phyloP scores from a whole-genome alignment of 2,113 vertebrate species.

The Campylomormyrus numenius region DNA sequence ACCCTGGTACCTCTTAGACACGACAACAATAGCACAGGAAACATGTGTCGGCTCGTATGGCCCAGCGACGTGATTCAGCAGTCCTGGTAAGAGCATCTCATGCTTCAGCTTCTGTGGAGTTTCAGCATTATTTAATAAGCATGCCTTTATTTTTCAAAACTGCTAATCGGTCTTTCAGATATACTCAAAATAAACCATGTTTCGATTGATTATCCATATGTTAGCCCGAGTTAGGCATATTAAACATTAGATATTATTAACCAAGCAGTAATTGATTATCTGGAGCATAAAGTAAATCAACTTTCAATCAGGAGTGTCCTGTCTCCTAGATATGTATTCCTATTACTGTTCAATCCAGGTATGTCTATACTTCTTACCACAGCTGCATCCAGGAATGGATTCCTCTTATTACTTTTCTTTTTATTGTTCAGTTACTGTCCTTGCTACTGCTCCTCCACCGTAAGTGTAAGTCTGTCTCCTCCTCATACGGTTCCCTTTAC shows the following conservation, averaged over 20 bases:
- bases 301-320: background rate
- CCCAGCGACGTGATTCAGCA: slow-evolving; percentile 79
- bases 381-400: background rate
- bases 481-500: background rate
- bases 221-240: background rate
- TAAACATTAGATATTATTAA: background rate
- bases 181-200: background rate
- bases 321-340: slow-evolving; percentile 59
- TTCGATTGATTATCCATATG: background rate
- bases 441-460: background rate
- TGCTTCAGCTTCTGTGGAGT: background rate
- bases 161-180: background rate
- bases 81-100: slow-evolving; percentile 72
- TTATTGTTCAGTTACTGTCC: background rate
- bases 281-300: background rate
- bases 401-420: background rate
- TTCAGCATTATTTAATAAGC: background rate
- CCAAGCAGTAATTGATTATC: background rate
- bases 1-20: slow-evolving; percentile 80
- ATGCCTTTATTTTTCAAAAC: background rate
- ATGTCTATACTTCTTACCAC: slow-evolving; percentile 50
- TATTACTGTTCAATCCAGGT: slow-evolving; percentile 82
- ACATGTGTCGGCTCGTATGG: slow-evolving; percentile 89
- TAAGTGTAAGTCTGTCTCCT: background rate
- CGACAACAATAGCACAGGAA: slow-evolving; percentile 77